Evolutionary conservation across 2,888 invertebrate species (phyloP).

Genomic region (Volucella bombylans): DNA sequence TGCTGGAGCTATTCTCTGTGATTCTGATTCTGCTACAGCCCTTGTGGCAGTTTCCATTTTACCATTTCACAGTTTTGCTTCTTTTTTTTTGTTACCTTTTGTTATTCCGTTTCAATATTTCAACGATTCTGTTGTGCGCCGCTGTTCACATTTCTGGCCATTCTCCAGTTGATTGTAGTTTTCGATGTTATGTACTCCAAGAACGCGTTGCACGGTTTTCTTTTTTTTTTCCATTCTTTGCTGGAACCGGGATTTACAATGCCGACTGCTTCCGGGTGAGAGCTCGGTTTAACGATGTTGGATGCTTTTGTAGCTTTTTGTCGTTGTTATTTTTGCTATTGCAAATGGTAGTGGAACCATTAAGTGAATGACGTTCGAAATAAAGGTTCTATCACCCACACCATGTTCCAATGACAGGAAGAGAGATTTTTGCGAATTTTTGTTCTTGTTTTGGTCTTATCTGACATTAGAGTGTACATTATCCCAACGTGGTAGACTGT

Average conservation of each 20-base stretch:
- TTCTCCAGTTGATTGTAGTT: conserved; percentile 68
- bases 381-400: conserved; percentile 25
- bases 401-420: conserved; percentile 35
- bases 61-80: conserved; percentile 23
- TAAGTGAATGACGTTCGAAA: conserved; percentile 65
- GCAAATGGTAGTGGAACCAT: conserved; percentile 41
- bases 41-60: conserved; percentile 58
- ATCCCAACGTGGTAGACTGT: conserved; percentile 32
- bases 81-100: conserved; percentile 15
- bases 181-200: conserved; percentile 43
- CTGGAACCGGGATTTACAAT: conserved; percentile 49
- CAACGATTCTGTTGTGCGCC: conserved; percentile 27
- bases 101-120: conserved; percentile 18
- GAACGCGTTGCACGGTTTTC: conserved; percentile 18
- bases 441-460: conserved; percentile 15
- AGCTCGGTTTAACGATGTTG: conserved; percentile 65
- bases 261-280: conserved; percentile 67
- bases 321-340: conserved; percentile 23
- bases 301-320: conserved; percentile 30
- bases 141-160: conserved; percentile 66
- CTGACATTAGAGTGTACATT: conserved; percentile 54
- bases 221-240: conserved; percentile 42
- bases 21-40: conserved; percentile 4
- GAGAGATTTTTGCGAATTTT: conserved; percentile 10
- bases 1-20: neutral